Conservation (phyloP, 2,888 invertebrate genomes). For the Copidosoma aretas region DNA sequence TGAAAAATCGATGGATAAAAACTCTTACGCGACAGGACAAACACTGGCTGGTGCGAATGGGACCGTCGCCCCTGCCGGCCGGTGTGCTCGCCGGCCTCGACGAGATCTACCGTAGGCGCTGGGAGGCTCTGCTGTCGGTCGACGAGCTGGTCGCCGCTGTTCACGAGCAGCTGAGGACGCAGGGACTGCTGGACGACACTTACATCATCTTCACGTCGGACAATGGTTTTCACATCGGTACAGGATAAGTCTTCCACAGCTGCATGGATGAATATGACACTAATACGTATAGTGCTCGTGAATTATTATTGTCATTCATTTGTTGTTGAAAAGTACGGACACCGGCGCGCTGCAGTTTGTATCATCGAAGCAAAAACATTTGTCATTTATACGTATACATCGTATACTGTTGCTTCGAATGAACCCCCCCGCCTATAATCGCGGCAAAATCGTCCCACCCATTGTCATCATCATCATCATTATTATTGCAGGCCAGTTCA, state of each 20-base stretch:
- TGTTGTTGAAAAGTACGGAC: too few species aligned
- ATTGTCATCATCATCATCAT: too few species aligned
- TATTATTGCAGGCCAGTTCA: conserved; percentile 79
- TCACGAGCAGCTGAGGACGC: conserved; percentile 66
- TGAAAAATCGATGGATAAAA: too few species aligned
- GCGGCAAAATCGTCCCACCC: too few species aligned
- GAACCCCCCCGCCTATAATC: too few species aligned
- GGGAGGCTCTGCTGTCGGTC: conserved; percentile 83
- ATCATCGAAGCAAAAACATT: too few species aligned
- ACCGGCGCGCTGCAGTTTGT: too few species aligned
- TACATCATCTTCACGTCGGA: conserved; percentile 87
- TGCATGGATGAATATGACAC: too few species aligned
- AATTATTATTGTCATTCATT: too few species aligned
- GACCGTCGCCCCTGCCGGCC: conserved; percentile 71
- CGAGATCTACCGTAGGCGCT: conserved; percentile 74
- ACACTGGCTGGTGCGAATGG: conserved; percentile 83
- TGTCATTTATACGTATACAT: too few species aligned
- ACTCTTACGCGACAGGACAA: conserved; percentile 78
- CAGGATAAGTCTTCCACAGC: conserved; percentile 50
- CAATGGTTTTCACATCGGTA: conserved; percentile 89
- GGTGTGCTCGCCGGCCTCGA: conserved; percentile 71
- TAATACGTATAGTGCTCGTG: too few species aligned
- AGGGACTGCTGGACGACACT: conserved; percentile 72
- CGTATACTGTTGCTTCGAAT: too few species aligned
- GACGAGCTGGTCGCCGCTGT: conserved; percentile 82